Conservation (phyloP, 2,888 invertebrate species). For the Sinotaia quadrata region DNA sequence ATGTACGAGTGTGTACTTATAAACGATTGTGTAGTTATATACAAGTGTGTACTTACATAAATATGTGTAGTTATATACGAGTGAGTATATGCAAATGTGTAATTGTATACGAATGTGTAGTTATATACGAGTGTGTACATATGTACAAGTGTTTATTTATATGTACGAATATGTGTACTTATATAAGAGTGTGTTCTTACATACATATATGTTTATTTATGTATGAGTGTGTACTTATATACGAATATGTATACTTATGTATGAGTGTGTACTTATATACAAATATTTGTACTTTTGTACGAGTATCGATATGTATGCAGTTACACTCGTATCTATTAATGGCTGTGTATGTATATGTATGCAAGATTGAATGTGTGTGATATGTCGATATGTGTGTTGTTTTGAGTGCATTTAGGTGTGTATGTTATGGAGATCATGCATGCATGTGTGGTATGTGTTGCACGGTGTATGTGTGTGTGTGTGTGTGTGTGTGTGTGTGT, state of each 20-base stretch:
- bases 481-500: conserved; percentile 7
- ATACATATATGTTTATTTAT: background rate
- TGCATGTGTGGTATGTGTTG: background rate
- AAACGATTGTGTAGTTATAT: too few relatives aligned
- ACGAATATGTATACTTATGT: background rate
- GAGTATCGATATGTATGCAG: background rate
- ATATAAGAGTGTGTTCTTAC: background rate
- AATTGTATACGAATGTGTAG: background rate
- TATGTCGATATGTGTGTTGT: background rate
- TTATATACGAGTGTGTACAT: background rate
- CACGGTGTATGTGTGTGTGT: background rate
- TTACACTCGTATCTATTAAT: background rate
- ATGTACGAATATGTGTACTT: background rate
- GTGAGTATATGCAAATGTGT: too few relatives aligned
- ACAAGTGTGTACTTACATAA: too few relatives aligned
- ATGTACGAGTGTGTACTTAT: background rate
- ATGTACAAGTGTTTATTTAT: background rate
- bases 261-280: conserved; percentile 2
- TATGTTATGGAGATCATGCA: background rate
- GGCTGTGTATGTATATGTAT: background rate
- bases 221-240: background rate
- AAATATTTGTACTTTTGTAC: too few relatives aligned
- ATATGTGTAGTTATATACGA: too few relatives aligned
- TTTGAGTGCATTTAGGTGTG: background rate
- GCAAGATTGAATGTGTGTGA: background rate